A percentile compares a stretch with the other conserved stretches of the same genome.
Conservation (phyloP, 2,797 vertebrate genomes). For the Crocodylus rhombifer region DNA sequence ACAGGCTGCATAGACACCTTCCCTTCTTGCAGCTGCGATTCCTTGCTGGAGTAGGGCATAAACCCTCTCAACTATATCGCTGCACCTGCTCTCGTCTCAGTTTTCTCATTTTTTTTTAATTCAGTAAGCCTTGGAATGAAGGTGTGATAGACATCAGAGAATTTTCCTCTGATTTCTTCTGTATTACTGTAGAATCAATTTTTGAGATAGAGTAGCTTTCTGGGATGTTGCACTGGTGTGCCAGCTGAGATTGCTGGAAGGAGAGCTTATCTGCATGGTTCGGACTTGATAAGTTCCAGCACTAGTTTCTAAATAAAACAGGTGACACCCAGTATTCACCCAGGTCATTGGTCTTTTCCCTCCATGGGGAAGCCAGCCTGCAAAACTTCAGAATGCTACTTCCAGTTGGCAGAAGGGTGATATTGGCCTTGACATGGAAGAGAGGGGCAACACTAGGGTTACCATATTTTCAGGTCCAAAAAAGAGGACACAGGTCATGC, state of each 20-base stretch:
- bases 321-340: too few species aligned
- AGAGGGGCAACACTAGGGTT: neutral
- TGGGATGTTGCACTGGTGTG: neutral
- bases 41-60: too few species aligned
- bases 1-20: too few species aligned
- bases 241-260: slow-evolving; percentile 37
- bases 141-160: neutral
- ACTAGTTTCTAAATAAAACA: too few species aligned
- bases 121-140: slow-evolving; percentile 21
- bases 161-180: neutral
- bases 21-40: too few species aligned
- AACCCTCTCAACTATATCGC: too few species aligned
- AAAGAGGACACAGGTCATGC: too few species aligned
- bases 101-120: slow-evolving; percentile 8
- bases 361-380: neutral
- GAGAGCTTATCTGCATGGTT: fast-evolving
- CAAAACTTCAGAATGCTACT: neutral
- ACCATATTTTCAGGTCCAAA: too few species aligned
- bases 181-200: neutral
- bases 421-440: neutral
- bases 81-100: neutral
- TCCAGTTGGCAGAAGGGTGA: neutral
- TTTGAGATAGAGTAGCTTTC: neutral
- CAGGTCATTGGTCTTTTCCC: neutral
- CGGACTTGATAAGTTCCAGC: neutral